A percentile compares a stretch with the other conserved stretches of the same genome.
These are phyloP conservation scores for Drosophila nigricruria DNA, from an alignment of 2,888 invertebrate genomes.

Conservation along the genomic window DNA sequence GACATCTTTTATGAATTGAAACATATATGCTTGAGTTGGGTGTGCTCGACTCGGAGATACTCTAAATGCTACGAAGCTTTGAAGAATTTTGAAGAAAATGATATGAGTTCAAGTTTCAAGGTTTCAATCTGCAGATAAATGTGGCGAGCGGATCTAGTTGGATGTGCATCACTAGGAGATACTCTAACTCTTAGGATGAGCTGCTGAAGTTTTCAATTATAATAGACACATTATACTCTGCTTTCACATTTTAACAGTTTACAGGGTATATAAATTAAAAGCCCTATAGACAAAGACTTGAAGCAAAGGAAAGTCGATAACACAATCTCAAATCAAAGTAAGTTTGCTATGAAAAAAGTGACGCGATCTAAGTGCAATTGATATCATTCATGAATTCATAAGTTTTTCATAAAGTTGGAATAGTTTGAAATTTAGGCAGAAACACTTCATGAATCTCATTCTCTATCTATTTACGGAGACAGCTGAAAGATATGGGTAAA, in stretches of 20 bases:
- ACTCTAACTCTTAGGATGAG: not conserved
- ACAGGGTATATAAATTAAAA: not conserved
- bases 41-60: not conserved
- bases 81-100: not conserved
- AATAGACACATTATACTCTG: not conserved
- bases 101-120: not conserved
- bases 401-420: not conserved
- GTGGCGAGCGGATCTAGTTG: not conserved
- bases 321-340: not conserved
- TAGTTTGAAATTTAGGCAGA: not conserved
- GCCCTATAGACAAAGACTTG: not conserved
- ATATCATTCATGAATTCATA: not conserved
- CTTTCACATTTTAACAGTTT: not conserved
- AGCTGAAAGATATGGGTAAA: not conserved
- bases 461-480: not conserved
- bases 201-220: not conserved
- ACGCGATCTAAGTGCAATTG: not conserved
- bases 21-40: not conserved
- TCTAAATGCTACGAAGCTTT: no score
- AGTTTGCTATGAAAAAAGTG: not conserved
- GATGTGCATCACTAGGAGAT: not conserved
- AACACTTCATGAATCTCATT: not conserved
- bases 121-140: not conserved
- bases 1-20: not conserved
- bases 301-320: not conserved